phyloP scores from a whole-genome alignment of 2,888 invertebrate species.

The Lithophane leautieri region DNA sequence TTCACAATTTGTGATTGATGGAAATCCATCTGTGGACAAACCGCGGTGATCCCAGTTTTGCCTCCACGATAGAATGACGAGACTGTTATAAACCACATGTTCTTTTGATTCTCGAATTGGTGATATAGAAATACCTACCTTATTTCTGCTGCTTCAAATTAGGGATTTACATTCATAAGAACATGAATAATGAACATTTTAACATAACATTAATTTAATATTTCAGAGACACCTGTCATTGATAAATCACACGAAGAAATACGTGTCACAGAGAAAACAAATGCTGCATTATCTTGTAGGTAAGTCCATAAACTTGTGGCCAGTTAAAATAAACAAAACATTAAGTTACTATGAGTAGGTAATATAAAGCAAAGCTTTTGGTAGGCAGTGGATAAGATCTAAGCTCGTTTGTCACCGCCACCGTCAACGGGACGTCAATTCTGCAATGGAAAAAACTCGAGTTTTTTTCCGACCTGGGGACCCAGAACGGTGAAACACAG shows the following conservation, averaged over 20 bases:
- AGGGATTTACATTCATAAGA: background rate
- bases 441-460: no score
- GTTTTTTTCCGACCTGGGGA: no score
- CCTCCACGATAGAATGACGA: background rate
- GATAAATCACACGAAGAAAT: conserved; percentile 58
- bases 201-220: background rate
- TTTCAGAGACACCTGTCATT: conserved; percentile 68
- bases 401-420: background rate
- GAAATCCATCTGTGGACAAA: background rate
- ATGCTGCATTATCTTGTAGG: conserved; percentile 71
- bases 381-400: background rate
- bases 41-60: no score
- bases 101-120: background rate
- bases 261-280: conserved; percentile 52
- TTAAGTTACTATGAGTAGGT: background rate
- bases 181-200: background rate
- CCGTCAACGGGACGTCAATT: background rate
- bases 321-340: background rate
- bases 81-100: no score
- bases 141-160: background rate
- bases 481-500: no score
- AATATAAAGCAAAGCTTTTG: background rate
- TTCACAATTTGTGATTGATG: background rate
- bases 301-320: conserved; percentile 49
- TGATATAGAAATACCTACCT: background rate